Evolutionary conservation across 2,113 vertebrate species (phyloP).

Genomic region (Leucosticte australis): DNA sequence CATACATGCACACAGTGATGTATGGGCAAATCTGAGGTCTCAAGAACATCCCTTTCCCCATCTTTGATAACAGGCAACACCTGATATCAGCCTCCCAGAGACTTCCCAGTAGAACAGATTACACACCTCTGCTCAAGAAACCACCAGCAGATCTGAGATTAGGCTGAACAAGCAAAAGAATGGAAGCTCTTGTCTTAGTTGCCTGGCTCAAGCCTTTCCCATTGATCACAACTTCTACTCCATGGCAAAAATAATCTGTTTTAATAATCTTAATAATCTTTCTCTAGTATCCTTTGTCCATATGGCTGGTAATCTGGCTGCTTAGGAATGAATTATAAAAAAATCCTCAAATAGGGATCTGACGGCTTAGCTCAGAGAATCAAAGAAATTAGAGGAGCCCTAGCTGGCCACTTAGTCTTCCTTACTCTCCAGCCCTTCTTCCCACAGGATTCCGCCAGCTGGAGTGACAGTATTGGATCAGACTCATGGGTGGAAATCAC

Average conservation of each 20-base stretch:
- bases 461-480: neutral
- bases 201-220: neutral
- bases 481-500: neutral
- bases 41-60: neutral
- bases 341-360: constrained; percentile 65
- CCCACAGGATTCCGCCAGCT: neutral
- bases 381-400: constrained; percentile 28
- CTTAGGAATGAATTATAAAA: constrained; percentile 54
- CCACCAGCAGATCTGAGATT: neutral
- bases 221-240: neutral
- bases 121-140: neutral
- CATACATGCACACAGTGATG: neutral
- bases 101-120: neutral
- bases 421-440: neutral
- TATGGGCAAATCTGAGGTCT: neutral
- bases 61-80: neutral
- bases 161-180: neutral
- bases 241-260: constrained; percentile 3
- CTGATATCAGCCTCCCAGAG: neutral
- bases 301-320: constrained; percentile 59
- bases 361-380: constrained; percentile 42
- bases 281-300: constrained; percentile 32
- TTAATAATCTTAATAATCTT: constrained; percentile 65
- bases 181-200: neutral
- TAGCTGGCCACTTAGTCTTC: constrained; percentile 14